phyloP scores from a whole-genome alignment of 2,888 invertebrate genomes.

The Parthenolecanium corni region DNA sequence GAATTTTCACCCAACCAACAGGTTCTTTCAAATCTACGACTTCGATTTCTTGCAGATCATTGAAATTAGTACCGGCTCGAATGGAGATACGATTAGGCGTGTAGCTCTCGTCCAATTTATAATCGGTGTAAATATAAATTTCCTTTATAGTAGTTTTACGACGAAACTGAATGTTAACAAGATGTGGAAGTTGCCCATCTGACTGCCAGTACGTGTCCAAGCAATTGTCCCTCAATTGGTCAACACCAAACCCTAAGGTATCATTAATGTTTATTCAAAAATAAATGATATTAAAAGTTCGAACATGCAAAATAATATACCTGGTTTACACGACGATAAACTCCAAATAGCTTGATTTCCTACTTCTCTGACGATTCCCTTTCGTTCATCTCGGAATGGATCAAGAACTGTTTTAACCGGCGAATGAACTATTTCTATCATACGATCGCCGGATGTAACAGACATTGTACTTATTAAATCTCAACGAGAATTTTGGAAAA shows the following conservation, averaged over 20 bases:
- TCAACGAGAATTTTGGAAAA: too few relatives aligned
- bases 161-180: slow-evolving; percentile 93
- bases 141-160: slow-evolving; percentile 89
- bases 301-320: slow-evolving; percentile 40
- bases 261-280: background rate
- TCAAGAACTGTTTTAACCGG: slow-evolving; percentile 36
- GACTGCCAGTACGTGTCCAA: slow-evolving; percentile 99
- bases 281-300: background rate
- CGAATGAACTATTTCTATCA: background rate
- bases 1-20: slow-evolving; percentile 90
- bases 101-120: slow-evolving; percentile 96
- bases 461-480: slow-evolving; percentile 6
- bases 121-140: slow-evolving; percentile 94
- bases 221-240: slow-evolving; percentile 87
- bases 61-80: slow-evolving; percentile 88
- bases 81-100: slow-evolving; percentile 90
- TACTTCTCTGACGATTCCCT: slow-evolving; percentile 63
- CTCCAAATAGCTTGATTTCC: slow-evolving; percentile 94
- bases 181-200: slow-evolving; percentile 94
- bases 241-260: slow-evolving; percentile 78
- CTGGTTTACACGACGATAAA: slow-evolving; percentile 94
- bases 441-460: slow-evolving; percentile 11
- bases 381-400: slow-evolving; percentile 48
- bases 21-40: slow-evolving; percentile 88
- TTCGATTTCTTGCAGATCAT: slow-evolving; percentile 91